phyloP scores from a whole-genome alignment of 2,113 vertebrate genomes.

The Thymallus thymallus region DNA sequence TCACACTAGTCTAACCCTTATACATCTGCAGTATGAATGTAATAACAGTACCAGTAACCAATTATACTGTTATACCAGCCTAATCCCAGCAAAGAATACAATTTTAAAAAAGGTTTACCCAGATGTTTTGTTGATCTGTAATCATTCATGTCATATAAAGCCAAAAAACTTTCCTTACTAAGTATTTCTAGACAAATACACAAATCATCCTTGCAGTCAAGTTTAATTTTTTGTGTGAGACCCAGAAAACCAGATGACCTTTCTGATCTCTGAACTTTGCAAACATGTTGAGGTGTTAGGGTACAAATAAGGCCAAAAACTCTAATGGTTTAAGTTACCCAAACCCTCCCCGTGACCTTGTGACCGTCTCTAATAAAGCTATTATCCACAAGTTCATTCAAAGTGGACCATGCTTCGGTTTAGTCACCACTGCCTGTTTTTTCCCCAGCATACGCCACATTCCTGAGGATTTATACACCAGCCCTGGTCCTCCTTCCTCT shows the following conservation, averaged over 20 bases:
- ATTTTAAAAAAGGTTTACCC: no score
- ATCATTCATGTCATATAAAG: neutral
- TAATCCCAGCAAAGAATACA: neutral
- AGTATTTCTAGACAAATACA: no score
- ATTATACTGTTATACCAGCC: neutral
- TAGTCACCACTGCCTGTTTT: conserved; percentile 5
- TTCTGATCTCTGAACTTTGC: conserved; percentile 1
- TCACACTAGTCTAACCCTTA: neutral
- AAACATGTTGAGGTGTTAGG: neutral
- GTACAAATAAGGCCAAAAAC: neutral
- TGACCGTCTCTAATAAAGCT: neutral
- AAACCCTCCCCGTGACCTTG: neutral
- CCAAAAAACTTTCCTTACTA: neutral
- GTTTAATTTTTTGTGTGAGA: neutral
- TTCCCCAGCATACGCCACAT: conserved; percentile 11
- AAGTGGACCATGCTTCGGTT: conserved; percentile 2
- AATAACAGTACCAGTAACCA: neutral
- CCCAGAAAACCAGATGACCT: neutral
- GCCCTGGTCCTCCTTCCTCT: neutral
- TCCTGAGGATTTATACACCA: conserved; percentile 14
- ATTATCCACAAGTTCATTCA: conserved; percentile 3
- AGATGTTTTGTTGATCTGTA: neutral
- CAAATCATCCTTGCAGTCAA: neutral
- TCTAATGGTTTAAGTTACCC: neutral
- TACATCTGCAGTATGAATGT: neutral